Percentiles rank a stretch among this genome's conserved stretches.
Evolutionary conservation across 2,113 vertebrate species (phyloP).

Genomic region (Pterocles burchelli): DNA sequence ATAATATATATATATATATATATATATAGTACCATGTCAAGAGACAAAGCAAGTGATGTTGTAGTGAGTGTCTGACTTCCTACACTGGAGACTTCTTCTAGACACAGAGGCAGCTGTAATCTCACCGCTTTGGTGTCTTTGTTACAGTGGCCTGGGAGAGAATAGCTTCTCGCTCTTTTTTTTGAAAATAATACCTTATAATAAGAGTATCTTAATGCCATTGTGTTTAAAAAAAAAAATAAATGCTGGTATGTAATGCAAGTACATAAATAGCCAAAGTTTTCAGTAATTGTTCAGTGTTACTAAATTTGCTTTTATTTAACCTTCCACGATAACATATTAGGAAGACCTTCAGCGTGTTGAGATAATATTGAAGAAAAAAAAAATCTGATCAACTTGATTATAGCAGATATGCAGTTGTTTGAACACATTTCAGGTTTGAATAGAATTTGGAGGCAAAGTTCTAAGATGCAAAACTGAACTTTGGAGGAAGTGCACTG

Average conservation of each 20-base stretch:
- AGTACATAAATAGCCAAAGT: constrained; percentile 62
- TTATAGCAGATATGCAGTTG: not conserved
- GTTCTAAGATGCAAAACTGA: not conserved
- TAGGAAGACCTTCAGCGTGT: constrained; percentile 61
- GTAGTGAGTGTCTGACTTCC: constrained; percentile 1
- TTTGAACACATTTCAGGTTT: constrained; percentile 1
- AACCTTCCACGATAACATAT: constrained; percentile 37
- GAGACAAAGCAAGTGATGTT: not conserved
- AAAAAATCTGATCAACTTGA: not conserved
- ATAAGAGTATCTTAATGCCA: constrained; percentile 49
- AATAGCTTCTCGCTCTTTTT: constrained; percentile 19
- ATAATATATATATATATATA: not conserved
- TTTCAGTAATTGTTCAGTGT: constrained; percentile 59
- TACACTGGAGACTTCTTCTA: not conserved
- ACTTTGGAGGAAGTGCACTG: not conserved
- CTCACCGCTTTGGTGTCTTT: not conserved
- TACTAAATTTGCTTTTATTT: constrained; percentile 55
- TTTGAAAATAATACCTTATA: constrained; percentile 15
- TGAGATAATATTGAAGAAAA: not conserved
- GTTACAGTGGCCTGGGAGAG: constrained; percentile 13
- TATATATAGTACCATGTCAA: not conserved
- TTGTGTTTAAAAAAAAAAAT: constrained; percentile 28
- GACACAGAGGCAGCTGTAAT: not conserved
- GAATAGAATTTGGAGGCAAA: not conserved
- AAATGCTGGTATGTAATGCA: constrained; percentile 50